Evolutionary conservation across 2,113 vertebrate species (phyloP), one percentile per base, ranked within the genome.

Genomic region (Rhinopomastus cyanomelas): DNA sequence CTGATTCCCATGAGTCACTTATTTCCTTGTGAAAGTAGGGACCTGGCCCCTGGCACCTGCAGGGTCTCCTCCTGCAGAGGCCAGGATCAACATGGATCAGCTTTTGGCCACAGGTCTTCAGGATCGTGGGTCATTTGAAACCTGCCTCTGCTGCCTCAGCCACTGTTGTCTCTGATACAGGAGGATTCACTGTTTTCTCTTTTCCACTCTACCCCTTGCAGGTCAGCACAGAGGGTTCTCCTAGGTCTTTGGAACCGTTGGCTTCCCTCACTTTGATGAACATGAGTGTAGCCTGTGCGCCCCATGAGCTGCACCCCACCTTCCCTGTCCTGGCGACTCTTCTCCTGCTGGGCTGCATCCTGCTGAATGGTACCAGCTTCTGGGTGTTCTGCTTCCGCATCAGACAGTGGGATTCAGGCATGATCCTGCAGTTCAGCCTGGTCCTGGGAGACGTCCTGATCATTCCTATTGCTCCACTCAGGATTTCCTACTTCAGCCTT

Each of bases 371-470:
- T 52, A 81, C 95, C 59, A 97, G 95, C 79, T 72, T 96, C 34
- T 98, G 97, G 95, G 96, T 97, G 8, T 98, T 98, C 92, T 97
- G 94, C 87, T 97, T 92, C 82, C 87, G 64, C 36, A 77, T 97
- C 52, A 71, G 90, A 73, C 44, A 88, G n/a, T 98, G 98, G 98
- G 96, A 92, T 23, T 65, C 96, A 4, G 96, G 97, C 11, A 96
- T 95, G 22, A 88, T 92, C 16, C 94, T 98, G 36, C 98, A 98
- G 95, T 97, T 98, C 90, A 96, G 97, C 85, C 90, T 98, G 64
- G 97, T 96, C 37, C 59, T 98, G 37, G 96, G 95, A 8, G 97
- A 98, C 11, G 56, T 94, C 51, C 88, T 98, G 15, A 93, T 95
- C 53, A 92, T 95, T 6, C 97, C 97, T 0, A 60, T 91, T 27